Conservation (phyloP, 2,113 vertebrate species). For the Corythaixoides concolor region DNA sequence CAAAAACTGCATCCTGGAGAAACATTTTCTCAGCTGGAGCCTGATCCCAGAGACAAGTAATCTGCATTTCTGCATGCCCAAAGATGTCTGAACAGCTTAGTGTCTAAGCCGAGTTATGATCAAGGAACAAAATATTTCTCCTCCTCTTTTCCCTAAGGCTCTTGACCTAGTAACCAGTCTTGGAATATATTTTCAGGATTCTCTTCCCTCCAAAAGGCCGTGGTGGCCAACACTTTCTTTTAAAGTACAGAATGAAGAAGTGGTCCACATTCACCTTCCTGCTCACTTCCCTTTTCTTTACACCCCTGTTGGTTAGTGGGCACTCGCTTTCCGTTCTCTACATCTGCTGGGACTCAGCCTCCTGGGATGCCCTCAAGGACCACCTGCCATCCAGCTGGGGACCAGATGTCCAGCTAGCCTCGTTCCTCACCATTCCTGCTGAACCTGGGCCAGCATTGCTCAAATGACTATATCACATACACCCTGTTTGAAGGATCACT, state of each 20-base stretch:
- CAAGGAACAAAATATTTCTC: neutral
- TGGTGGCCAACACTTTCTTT: neutral
- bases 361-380: neutral
- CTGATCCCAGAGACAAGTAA: neutral
- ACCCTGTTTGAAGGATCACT: neutral
- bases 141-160: neutral
- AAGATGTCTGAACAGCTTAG: neutral
- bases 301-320: too few relatives aligned
- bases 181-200: neutral
- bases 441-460: neutral
- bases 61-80: neutral
- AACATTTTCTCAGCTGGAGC: neutral
- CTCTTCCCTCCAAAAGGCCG: neutral
- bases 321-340: neutral
- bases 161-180: neutral
- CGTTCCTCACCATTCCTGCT: neutral
- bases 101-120: neutral
- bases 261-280: neutral
- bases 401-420: neutral
- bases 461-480: neutral
- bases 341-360: neutral
- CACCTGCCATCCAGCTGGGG: neutral
- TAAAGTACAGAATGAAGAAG: neutral
- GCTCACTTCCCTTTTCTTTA: neutral
- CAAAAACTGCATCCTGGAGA: neutral